Base-by-base conservation (phyloP, 1,140 invertebrate species). In the Eriocheir sinensis region DNA sequence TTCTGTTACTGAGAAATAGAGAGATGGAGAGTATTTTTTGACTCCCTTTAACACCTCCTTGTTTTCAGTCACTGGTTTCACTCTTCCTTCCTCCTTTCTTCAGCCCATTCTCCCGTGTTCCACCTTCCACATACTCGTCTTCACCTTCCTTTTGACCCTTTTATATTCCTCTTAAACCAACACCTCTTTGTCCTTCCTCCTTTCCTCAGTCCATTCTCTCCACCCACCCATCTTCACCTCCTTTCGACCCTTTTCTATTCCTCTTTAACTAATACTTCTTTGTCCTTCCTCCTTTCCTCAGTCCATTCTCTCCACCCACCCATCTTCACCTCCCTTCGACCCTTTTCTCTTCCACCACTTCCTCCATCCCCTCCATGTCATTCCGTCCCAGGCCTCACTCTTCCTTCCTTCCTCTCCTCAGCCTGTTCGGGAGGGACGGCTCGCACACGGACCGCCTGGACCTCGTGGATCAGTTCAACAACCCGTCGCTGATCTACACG, bases 381-480 rank as follows among this genome's bases (percentile, higher is more conserved):
- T 86, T 27, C 34, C 12, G 2, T 30, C n/a, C 38, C 38, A 3
- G 2, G 12, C 36, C 41, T 86, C 30, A 93, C 27, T 36, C 40
- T 34, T 32, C 72, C n/a, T 17, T 30, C 41, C 32, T 17, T 38
- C 44, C n/a, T 38, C 30, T 15, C 81, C n/a, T 2, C 53, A 95
- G 95, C 41, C 32, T 95, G 41, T 80, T 95, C 79, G 89, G 60
- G 48, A 95, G 92, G 53, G 79, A 89, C 34, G 91, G 94, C 30
- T 32, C n/a, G 32, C 27, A 21, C 12, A 27, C 32, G 8, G 92
- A 94, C 0, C 41, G 4, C 2, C n/a, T 95, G 0, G 83, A 97
- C 89, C 96, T 98, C 0, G 96, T 97, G 94, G 97, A 97, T 89
- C 97, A 97, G 17, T 98, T 98, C 96, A 98, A 98, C 96, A 97